Conservation (phyloP, 2,888 invertebrate genomes). For the Cosmia pyralina region DNA sequence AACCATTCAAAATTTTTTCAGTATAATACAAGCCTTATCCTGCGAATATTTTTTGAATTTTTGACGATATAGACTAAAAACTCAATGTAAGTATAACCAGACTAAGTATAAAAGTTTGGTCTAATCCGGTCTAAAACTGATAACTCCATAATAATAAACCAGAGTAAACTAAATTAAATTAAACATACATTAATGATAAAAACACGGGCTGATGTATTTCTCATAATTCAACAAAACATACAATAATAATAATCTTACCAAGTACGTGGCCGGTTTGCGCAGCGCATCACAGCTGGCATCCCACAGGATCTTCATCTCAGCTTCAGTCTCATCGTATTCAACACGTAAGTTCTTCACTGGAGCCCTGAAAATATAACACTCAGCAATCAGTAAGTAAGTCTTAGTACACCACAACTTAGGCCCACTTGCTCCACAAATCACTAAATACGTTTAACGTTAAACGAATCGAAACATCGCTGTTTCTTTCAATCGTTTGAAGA, state of each 20-base stretch:
- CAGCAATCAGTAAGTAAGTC: background rate
- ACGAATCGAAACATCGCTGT: too few species aligned
- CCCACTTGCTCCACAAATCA: too few species aligned
- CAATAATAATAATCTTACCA: conserved; percentile 88
- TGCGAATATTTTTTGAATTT: background rate
- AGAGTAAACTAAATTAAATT: background rate
- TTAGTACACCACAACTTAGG: too few species aligned
- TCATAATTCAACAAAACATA: too few species aligned
- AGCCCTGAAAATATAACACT: conserved; percentile 79
- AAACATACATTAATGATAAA: too few species aligned
- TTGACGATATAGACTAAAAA: background rate
- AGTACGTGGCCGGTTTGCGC: conserved; percentile 87
- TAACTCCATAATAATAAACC: background rate
- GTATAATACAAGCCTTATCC: background rate
- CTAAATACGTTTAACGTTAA: too few species aligned
- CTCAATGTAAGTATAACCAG: background rate
- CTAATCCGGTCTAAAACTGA: background rate
- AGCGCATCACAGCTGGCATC: conserved; percentile 92
- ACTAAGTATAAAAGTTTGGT: background rate
- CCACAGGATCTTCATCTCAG: conserved; percentile 92
- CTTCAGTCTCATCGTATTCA: conserved; percentile 73
- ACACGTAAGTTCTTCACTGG: conserved; percentile 92
- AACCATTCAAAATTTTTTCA: too few species aligned
- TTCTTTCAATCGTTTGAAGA: too few species aligned
- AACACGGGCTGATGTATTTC: background rate